Conservation (phyloP, 2,888 invertebrate genomes). For the Eristalinus sepulchralis region DNA sequence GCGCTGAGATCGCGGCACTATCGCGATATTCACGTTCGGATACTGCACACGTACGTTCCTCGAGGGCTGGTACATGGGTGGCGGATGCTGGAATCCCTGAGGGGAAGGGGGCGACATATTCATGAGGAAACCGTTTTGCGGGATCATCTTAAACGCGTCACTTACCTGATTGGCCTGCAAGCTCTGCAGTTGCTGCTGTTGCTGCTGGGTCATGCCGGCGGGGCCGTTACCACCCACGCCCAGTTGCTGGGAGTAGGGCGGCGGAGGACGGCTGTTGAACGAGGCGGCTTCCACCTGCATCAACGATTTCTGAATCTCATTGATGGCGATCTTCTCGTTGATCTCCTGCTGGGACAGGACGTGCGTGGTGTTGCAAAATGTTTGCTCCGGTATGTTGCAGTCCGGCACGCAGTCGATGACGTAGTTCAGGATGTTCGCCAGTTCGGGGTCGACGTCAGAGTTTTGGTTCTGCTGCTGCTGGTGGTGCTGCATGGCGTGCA, state of each 20-base stretch:
- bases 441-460: constrained; percentile 84
- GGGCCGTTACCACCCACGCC: constrained; percentile 49
- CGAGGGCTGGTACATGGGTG: constrained; percentile 77
- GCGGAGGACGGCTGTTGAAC: constrained; percentile 74
- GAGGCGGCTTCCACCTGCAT: constrained; percentile 90
- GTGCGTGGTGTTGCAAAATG: constrained; percentile 75
- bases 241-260: constrained; percentile 72
- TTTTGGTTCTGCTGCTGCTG: constrained; percentile 73
- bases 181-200: constrained; percentile 76
- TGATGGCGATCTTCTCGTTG: constrained; percentile 91
- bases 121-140: background rate
- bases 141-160: background rate
- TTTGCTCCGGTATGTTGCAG: constrained; percentile 75
- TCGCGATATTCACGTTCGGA: constrained; percentile 76
- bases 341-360: constrained; percentile 75
- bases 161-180: constrained; percentile 74
- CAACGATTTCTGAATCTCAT: constrained; percentile 93
- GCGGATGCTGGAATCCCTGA: constrained; percentile 79
- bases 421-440: constrained; percentile 92
- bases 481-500: constrained; percentile 74
- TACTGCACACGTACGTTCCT: constrained; percentile 77
- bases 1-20: constrained; percentile 76
- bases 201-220: constrained; percentile 72
- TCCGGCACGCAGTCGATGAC: constrained; percentile 91
- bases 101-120: background rate